Conservation (phyloP, 1,140 invertebrate species). For the Saccostrea echinata region DNA sequence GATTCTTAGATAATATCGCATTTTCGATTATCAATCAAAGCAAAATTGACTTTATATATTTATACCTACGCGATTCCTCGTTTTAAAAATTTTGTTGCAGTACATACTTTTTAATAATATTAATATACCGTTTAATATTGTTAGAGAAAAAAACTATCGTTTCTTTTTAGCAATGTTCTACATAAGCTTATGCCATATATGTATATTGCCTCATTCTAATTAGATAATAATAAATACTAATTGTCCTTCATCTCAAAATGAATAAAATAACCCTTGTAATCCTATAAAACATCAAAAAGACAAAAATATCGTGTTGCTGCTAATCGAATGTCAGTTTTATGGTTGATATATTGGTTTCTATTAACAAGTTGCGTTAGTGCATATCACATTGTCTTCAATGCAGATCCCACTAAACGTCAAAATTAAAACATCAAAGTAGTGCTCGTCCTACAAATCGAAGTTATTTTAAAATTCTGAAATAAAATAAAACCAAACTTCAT, state of each 20-base stretch:
- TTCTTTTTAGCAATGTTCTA: no score
- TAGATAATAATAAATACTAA: not conserved
- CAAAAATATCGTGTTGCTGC: not conserved
- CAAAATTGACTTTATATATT: no score
- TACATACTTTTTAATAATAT: not conserved
- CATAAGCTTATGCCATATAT: no score
- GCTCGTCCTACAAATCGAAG: not conserved
- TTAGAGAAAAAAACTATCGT: no score
- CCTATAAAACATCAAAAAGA: not conserved
- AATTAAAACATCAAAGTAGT: not conserved
- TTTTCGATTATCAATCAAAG: no score
- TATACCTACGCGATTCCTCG: no score
- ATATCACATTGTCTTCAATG: not conserved
- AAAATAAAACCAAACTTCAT: not conserved
- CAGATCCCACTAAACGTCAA: not conserved
- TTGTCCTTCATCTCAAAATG: not conserved
- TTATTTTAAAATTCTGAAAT: slow-evolving; percentile 12
- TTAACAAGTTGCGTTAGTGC: not conserved
- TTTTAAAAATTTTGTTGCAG: not conserved
- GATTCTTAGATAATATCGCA: not conserved
- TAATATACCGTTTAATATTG: no score
- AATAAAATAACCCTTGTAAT: not conserved
- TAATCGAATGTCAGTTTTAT: not conserved
- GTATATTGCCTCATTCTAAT: no score
- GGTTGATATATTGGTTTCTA: not conserved